Percentiles rank a stretch among this genome's conserved stretches.
Conservation (phyloP, 2,797 vertebrate species). For the Notoglanidium macrostoma region DNA sequence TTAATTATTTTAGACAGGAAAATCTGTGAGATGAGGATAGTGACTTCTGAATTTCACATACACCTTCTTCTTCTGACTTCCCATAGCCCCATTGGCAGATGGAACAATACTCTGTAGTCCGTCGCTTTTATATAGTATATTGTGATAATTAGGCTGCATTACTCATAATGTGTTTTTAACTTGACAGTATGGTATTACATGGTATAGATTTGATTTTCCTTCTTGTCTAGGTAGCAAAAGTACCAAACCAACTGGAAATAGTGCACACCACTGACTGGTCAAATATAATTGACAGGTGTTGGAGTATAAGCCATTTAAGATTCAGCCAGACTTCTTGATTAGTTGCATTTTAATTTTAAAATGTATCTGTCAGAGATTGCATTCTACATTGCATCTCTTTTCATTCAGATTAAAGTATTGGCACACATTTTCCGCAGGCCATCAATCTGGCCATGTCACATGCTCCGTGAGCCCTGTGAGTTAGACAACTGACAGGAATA, state of each 20-base stretch:
- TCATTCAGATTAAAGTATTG: neutral
- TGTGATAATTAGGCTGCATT: slow-evolving; percentile 41
- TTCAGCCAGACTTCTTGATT: neutral
- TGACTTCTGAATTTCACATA: slow-evolving; percentile 16
- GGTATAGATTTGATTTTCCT: neutral
- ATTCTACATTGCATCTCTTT: neutral
- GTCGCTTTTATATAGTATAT: slow-evolving; percentile 28
- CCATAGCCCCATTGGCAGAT: slow-evolving; percentile 36
- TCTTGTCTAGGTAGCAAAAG: neutral
- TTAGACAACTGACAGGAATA: neutral
- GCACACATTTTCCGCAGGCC: neutral
- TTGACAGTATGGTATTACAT: neutral
- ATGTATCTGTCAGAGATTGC: neutral
- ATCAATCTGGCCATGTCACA: neutral
- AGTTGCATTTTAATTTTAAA: neutral
- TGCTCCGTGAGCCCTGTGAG: no score
- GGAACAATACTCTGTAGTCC: slow-evolving; percentile 30
- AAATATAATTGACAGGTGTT: neutral
- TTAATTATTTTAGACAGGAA: neutral
- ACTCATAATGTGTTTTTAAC: slow-evolving; percentile 13
- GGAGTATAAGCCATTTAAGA: neutral
- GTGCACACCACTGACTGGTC: neutral
- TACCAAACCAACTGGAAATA: neutral
- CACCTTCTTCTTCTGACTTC: slow-evolving; percentile 27
- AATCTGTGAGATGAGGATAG: neutral